Evolutionary conservation across 2,113 vertebrate species (phyloP).

Genomic region (Donacobius atricapilla): DNA sequence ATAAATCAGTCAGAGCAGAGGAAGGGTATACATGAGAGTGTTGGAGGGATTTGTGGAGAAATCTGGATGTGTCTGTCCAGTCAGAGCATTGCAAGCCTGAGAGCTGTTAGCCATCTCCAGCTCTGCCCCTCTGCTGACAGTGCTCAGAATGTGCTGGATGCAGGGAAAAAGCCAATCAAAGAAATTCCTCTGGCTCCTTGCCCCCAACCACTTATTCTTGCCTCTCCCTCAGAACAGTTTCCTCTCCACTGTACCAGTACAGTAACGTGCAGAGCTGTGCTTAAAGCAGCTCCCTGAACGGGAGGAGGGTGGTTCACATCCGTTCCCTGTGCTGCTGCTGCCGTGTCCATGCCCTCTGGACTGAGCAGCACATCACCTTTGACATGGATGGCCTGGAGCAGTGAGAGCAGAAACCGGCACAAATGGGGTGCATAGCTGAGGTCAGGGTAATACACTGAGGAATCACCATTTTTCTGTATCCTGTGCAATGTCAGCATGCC

Average conservation of each 20-base stretch:
- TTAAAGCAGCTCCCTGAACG: neutral
- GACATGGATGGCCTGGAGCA: neutral
- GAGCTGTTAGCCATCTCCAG: neutral
- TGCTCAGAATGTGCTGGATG: neutral
- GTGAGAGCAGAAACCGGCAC: neutral
- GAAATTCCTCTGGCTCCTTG: neutral
- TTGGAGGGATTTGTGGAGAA: neutral
- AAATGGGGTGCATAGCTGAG: neutral
- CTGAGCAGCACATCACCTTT: neutral
- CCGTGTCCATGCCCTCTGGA: fast-evolving
- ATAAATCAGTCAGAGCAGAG: neutral
- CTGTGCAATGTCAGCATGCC: neutral
- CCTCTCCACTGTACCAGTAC: neutral
- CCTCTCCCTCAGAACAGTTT: neutral
- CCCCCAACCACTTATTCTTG: neutral
- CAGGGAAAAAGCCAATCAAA: neutral
- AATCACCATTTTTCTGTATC: neutral
- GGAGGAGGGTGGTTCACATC: neutral
- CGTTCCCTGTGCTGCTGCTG: neutral
- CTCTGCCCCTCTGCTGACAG: neutral
- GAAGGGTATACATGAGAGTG: neutral
- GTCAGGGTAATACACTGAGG: neutral
- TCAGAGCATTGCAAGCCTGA: neutral
- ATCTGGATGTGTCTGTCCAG: neutral
- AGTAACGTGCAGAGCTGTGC: neutral